Conservation (phyloP, 2,888 invertebrate species). For the Trissolcus brochymenae region DNA sequence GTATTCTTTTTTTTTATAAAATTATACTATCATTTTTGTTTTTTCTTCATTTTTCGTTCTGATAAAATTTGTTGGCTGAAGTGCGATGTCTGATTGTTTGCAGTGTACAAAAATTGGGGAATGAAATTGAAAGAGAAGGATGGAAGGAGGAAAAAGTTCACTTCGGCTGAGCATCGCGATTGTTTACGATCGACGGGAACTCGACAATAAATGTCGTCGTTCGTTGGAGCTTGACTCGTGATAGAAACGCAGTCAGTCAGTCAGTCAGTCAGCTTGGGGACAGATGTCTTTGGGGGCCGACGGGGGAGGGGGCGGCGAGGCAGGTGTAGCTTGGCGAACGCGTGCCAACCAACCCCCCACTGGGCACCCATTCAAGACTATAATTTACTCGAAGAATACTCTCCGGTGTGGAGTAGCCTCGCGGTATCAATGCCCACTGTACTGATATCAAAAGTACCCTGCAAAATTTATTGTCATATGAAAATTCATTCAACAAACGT, state of each 20-base stretch:
- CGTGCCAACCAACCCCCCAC: conserved; percentile 76
- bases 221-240: conserved; percentile 67
- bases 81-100: no score
- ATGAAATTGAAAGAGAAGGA: conserved; percentile 1
- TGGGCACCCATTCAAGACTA: conserved; percentile 75
- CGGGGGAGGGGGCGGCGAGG: conserved; percentile 66
- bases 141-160: conserved; percentile 10
- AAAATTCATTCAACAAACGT: no score
- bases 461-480: conserved; percentile 19
- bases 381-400: conserved; percentile 77
- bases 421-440: conserved; percentile 65
- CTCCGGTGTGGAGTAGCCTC: conserved; percentile 62
- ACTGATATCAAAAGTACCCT: conserved; percentile 36
- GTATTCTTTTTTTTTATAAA: no score
- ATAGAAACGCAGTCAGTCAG: conserved; percentile 62
- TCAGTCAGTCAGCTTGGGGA: conserved; percentile 63
- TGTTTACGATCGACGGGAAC: conserved; percentile 57
- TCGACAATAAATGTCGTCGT: conserved; percentile 62
- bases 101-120: neutral
- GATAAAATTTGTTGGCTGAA: no score
- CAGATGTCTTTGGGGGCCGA: conserved; percentile 74
- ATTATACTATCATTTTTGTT: no score
- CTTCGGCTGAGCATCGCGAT: conserved; percentile 40
- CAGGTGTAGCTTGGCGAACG: conserved; percentile 73
- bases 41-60: no score